A percentile compares a stretch with the other conserved stretches of the same genome.
These are phyloP conservation scores for Gallirallus australis DNA, from an alignment of 2,797 vertebrate species.

Conservation along the genomic window DNA sequence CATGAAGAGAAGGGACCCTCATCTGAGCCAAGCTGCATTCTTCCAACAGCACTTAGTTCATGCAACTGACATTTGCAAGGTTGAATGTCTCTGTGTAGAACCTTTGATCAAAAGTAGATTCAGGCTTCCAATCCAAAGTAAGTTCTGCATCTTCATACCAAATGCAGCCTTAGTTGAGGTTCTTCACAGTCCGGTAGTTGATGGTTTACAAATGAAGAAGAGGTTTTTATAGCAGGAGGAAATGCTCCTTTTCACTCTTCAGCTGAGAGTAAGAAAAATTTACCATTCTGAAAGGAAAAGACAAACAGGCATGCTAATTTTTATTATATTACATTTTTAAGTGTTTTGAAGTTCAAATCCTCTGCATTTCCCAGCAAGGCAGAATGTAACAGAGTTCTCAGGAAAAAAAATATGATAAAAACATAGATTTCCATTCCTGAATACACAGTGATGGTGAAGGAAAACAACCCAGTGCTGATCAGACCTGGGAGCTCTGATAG, in stretches of 20 bases:
- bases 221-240: neutral
- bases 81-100: neutral
- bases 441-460: neutral
- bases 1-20: neutral
- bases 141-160: neutral
- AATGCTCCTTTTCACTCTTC: neutral
- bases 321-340: neutral
- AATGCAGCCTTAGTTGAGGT: neutral
- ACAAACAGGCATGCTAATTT: fast-evolving
- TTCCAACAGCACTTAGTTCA: neutral
- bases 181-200: neutral
- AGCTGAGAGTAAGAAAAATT: neutral
- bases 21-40: neutral
- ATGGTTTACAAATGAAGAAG: neutral
- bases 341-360: neutral
- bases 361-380: neutral
- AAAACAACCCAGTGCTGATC: neutral
- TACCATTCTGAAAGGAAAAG: neutral
- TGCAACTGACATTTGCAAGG: neutral
- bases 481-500: neutral
- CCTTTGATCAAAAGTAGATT: neutral
- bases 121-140: neutral
- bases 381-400: neutral
- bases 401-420: neutral
- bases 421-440: neutral